Percentiles rank a stretch among this genome's conserved stretches.
These are phyloP conservation scores for Zaprionus gabonicus DNA, from an alignment of 1,140 invertebrate species.

Conservation along the genomic window DNA sequence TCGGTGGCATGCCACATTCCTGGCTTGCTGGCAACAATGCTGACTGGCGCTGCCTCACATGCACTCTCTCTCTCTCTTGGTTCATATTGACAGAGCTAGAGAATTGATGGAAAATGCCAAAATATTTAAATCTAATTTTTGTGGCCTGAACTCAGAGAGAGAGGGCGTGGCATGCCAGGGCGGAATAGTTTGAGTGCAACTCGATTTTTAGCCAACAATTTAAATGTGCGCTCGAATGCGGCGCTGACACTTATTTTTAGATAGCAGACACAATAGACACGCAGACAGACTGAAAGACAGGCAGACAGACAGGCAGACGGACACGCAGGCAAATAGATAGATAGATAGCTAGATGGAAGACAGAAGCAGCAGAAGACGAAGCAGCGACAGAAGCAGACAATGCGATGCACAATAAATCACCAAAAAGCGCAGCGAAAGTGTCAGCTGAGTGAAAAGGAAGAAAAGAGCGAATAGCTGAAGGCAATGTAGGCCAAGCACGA, in stretches of 20 bases:
- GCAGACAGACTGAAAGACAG: background rate
- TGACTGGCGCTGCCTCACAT: constrained; percentile 11
- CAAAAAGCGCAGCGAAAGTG: constrained; percentile 53
- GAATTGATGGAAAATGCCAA: constrained; percentile 81
- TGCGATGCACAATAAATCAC: constrained; percentile 55
- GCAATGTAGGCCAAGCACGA: background rate
- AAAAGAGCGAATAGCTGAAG: background rate
- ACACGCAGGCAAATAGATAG: background rate
- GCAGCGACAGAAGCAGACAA: constrained; percentile 23
- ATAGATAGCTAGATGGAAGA: background rate
- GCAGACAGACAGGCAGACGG: background rate
- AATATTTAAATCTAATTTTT: constrained; percentile 80
- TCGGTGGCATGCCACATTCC: constrained; percentile 39
- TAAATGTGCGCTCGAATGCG: constrained; percentile 61
- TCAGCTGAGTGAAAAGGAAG: constrained; percentile 28
- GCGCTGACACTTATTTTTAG: constrained; percentile 54
- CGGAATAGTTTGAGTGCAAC: constrained; percentile 31
- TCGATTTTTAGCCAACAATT: constrained; percentile 46
- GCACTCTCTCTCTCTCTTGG: background rate
- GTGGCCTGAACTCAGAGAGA: constrained; percentile 17
- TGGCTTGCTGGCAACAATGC: constrained; percentile 29
- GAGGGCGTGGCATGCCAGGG: background rate
- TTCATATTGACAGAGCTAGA: constrained; percentile 39
- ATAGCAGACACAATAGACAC: constrained; percentile 50
- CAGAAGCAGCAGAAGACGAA: background rate